Evolutionary conservation across 2,113 vertebrate genomes (phyloP).

Genomic region (Gavia stellata): DNA sequence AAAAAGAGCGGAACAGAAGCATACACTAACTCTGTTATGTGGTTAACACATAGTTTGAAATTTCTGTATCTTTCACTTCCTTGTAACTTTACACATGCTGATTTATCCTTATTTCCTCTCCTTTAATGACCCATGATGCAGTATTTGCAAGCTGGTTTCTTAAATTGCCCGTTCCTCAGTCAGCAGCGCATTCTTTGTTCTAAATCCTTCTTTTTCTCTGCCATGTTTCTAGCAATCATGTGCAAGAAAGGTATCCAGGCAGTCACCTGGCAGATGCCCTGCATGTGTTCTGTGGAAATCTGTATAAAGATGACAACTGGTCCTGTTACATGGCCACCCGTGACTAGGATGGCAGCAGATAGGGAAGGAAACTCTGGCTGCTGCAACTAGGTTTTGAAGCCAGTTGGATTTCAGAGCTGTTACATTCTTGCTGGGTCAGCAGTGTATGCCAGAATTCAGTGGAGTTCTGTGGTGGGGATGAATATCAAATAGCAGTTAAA

Average conservation of each 20-base stretch:
- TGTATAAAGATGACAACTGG: rapidly evolving
- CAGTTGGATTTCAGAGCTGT: not conserved
- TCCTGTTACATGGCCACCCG: not conserved
- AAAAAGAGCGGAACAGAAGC: not conserved
- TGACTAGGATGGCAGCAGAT: not conserved
- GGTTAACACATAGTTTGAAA: not conserved
- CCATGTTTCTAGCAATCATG: not conserved
- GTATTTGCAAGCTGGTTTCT: not conserved
- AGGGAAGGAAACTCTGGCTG: not conserved
- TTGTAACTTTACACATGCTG: not conserved
- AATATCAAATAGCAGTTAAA: not conserved
- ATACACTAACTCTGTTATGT: not conserved
- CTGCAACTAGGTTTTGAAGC: not conserved
- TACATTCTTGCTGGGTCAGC: not conserved
- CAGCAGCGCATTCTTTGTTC: not conserved
- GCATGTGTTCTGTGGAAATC: not conserved
- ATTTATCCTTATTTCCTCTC: not conserved
- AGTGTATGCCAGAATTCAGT: not conserved
- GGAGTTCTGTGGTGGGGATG: not conserved
- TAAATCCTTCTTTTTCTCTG: not conserved
- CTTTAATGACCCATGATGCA: not conserved
- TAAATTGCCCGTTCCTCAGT: not conserved
- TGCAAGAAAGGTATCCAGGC: not conserved
- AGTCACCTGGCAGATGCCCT: not conserved
- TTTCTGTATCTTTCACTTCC: not conserved